Evolutionary conservation across 2,113 vertebrate genomes (phyloP).

Genomic region (Ptychochromis oligacanthus): DNA sequence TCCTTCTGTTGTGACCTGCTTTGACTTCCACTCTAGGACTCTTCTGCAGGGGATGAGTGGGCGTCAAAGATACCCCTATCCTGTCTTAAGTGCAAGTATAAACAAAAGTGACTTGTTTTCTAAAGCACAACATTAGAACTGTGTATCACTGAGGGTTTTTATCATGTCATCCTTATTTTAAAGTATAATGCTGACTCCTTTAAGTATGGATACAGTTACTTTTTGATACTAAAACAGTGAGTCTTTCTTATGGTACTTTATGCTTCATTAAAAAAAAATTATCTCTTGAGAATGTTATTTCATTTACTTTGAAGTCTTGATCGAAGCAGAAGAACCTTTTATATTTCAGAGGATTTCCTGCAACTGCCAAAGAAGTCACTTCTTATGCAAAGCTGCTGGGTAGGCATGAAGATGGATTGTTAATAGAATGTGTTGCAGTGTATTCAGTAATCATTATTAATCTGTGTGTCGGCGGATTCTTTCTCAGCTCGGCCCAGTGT

Average conservation of each 20-base stretch:
- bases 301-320: slow-evolving; percentile 44
- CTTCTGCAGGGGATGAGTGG: slow-evolving; percentile 17
- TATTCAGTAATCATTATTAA: slow-evolving; percentile 78
- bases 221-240: not conserved
- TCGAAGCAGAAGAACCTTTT: slow-evolving; percentile 26
- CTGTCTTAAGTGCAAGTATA: not conserved
- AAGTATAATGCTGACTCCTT: not conserved
- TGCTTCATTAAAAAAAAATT: slow-evolving; percentile 40
- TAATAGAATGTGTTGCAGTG: slow-evolving; percentile 73
- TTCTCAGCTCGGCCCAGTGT: slow-evolving; percentile 65
- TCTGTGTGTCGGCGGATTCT: slow-evolving; percentile 71
- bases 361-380: slow-evolving; percentile 32
- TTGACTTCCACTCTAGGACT: slow-evolving; percentile 8
- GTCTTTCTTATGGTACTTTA: slow-evolving; percentile 16
- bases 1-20: slow-evolving; percentile 40
- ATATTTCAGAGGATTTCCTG: slow-evolving; percentile 48
- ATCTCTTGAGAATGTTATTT: slow-evolving; percentile 32
- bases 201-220: not conserved
- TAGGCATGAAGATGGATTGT: slow-evolving; percentile 64
- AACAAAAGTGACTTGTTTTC: not conserved
- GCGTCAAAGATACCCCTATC: slow-evolving; percentile 14
- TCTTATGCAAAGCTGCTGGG: slow-evolving; percentile 55
- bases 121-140: not conserved
- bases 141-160: not conserved
- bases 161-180: not conserved